A percentile compares a stretch with the other conserved stretches of the same genome.
phyloP scores from a whole-genome alignment of 2,888 invertebrate genomes.

The Pardosa pseudoannulata region DNA sequence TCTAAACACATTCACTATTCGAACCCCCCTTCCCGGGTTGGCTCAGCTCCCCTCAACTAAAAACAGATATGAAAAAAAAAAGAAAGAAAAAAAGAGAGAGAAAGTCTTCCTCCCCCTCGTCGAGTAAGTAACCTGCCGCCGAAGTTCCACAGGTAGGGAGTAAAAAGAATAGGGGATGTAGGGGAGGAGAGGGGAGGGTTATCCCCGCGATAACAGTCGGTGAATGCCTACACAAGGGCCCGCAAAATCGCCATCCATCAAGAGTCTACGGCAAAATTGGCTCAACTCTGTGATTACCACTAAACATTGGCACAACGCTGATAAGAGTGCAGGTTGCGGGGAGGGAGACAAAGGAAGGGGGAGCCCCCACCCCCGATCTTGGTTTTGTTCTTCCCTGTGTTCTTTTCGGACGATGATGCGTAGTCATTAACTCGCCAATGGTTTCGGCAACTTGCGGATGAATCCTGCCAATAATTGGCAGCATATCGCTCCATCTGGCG shows the following conservation, averaged over 20 bases:
- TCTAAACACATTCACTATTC: background rate
- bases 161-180: background rate
- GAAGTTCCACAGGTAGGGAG: slow-evolving; percentile 62
- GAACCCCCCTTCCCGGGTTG: background rate
- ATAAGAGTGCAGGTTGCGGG: slow-evolving; percentile 62
- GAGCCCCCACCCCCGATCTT: slow-evolving; percentile 20
- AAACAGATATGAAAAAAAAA: background rate
- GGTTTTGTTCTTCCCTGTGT: slow-evolving; percentile 59
- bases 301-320: slow-evolving; percentile 72
- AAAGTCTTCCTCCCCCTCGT: background rate
- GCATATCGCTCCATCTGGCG: slow-evolving; percentile 21
- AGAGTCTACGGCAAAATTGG: slow-evolving; percentile 61
- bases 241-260: slow-evolving; percentile 67
- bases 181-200: background rate
- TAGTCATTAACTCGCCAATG: slow-evolving; percentile 63
- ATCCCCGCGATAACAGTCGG: slow-evolving; percentile 69
- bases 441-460: slow-evolving; percentile 37
- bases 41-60: too few relatives aligned
- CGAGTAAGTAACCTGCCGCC: slow-evolving; percentile 5
- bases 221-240: slow-evolving; percentile 43
- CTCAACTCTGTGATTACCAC: slow-evolving; percentile 71
- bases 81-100: background rate
- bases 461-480: background rate
- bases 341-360: background rate
- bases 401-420: slow-evolving; percentile 58